Percentiles rank a stretch among this genome's conserved stretches.
Evolutionary conservation across 2,888 invertebrate genomes (phyloP).

Genomic region (Microchrysa polita): DNA sequence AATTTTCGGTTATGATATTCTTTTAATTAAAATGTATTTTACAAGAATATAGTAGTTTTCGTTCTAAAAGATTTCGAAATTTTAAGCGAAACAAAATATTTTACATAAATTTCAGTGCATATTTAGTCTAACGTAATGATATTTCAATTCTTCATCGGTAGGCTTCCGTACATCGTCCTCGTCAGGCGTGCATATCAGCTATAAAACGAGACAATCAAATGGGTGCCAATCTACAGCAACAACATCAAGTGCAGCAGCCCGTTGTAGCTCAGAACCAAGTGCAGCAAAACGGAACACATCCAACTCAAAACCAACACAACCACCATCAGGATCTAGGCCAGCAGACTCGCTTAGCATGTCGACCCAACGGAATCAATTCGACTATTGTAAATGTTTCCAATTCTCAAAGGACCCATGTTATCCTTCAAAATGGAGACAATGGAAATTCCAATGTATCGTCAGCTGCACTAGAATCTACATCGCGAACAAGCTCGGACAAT

Average conservation of each 20-base stretch:
- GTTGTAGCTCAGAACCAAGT: constrained; percentile 31
- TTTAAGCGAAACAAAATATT: no score
- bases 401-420: constrained; percentile 10
- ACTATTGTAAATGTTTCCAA: constrained; percentile 14
- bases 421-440: constrained; percentile 43
- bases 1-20: no score
- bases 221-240: constrained; percentile 52
- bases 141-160: no score
- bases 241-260: constrained; percentile 49
- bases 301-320: constrained; percentile 28
- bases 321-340: constrained; percentile 46
- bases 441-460: constrained; percentile 40
- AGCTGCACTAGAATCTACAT: background rate
- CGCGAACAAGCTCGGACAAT: background rate
- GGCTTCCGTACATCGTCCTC: constrained; percentile 59
- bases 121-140: no score
- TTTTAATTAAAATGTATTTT: no score
- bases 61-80: no score
- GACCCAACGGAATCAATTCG: constrained; percentile 37
- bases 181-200: constrained; percentile 56
- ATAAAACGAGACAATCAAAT: constrained; percentile 55
- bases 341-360: constrained; percentile 37
- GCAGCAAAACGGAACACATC: constrained; percentile 15
- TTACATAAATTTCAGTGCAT: no score
- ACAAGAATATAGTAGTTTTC: no score